Evolutionary conservation across 2,797 vertebrate genomes (phyloP).

Genomic region (Leptodactylus fallax): DNA sequence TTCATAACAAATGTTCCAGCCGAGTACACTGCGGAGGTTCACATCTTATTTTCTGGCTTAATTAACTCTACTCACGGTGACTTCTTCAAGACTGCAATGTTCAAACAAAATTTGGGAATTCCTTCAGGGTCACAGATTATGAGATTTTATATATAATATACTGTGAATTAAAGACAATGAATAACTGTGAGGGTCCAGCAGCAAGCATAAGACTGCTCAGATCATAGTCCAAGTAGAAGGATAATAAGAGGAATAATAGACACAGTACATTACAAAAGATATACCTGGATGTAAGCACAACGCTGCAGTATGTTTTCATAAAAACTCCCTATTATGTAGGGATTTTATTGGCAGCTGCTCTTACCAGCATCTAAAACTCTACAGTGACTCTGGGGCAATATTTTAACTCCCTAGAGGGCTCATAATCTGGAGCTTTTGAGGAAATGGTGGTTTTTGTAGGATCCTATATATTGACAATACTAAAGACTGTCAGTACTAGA

Average conservation of each 20-base stretch:
- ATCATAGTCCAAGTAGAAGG: not conserved
- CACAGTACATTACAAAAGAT: no score
- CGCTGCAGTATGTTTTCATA: no score
- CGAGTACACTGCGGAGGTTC: slow-evolving; percentile 16
- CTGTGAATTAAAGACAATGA: not conserved
- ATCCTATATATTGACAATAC: no score
- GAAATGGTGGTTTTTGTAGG: no score
- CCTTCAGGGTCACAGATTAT: not conserved
- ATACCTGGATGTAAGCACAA: no score
- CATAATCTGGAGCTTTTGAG: no score
- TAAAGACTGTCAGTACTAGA: no score
- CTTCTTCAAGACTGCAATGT: not conserved
- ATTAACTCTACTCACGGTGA: not conserved
- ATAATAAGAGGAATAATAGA: not conserved
- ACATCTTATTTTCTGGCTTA: slow-evolving; percentile 30
- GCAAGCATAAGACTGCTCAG: not conserved
- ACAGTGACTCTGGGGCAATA: no score
- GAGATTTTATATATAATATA: not conserved
- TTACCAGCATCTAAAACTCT: no score
- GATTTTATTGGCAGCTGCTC: no score
- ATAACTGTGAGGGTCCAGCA: not conserved
- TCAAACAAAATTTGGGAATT: not conserved
- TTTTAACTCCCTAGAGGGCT: no score
- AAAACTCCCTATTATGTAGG: no score
- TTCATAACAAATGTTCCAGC: slow-evolving; percentile 38